Evolutionary conservation across 2,113 vertebrate genomes (phyloP).

Genomic region (Odontesthes bonariensis): DNA sequence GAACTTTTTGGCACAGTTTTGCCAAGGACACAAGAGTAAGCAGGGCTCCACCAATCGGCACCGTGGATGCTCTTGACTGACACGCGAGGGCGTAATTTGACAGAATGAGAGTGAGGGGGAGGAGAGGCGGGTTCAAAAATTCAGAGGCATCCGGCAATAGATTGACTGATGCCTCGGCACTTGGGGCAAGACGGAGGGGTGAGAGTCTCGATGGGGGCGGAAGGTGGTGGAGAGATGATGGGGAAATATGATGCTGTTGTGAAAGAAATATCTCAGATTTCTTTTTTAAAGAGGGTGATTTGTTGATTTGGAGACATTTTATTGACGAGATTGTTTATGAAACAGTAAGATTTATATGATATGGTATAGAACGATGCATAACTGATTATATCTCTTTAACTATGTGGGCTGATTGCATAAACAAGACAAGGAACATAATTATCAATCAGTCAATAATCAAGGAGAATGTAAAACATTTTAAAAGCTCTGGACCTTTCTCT

Average conservation of each 20-base stretch:
- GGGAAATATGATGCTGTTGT: conserved; percentile 3
- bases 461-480: conserved; percentile 37
- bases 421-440: conserved; percentile 19
- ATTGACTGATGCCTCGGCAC: conserved; percentile 64
- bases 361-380: conserved; percentile 3
- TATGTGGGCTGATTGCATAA: conserved; percentile 26
- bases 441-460: conserved; percentile 29
- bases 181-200: conserved; percentile 48
- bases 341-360: not conserved
- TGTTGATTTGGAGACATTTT: not conserved
- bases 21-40: not conserved
- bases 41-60: conserved; percentile 48
- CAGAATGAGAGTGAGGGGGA: conserved; percentile 47
- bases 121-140: conserved; percentile 55
- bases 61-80: conserved; percentile 50
- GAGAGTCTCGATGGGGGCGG: conserved; percentile 43
- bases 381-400: conserved; percentile 1
- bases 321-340: conserved; percentile 20
- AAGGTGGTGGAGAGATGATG: conserved; percentile 29
- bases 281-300: not conserved
- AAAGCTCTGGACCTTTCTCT: conserved; percentile 23
- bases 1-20: not conserved
- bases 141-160: conserved; percentile 61
- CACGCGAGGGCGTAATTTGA: conserved; percentile 55
- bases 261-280: conserved; percentile 9